Evolutionary conservation across 2,888 invertebrate species (phyloP), one percentile per base, ranked within the genome.

Genomic region (Disparrhopalites patrizii): DNA sequence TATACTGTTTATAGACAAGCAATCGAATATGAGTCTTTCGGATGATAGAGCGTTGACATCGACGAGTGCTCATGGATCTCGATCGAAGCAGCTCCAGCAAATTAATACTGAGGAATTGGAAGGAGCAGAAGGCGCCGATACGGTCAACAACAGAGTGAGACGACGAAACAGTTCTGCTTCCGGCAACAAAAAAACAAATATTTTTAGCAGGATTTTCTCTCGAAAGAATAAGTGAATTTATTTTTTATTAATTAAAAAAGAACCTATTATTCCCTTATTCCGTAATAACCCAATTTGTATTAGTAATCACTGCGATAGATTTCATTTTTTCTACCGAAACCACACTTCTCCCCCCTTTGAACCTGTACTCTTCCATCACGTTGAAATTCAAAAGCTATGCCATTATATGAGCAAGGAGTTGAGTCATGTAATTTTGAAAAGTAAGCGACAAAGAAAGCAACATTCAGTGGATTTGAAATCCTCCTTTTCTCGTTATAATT

Each of bases 21-120:
- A 50, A 36, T 61, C 61, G 27, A 61, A 50, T 31, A 61, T 61
- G 61, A 61, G 61, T 36, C 36, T 61, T 36, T 61, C 61, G 10
- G 61, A 51, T 10, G 61, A 50, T 50, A 20, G 33, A 25, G 20
- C 27, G 5, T 8, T 27, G 1, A 58, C 58, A 8, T 18, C 18
- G 2, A 28, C 47, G 20, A 58, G 27, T 27, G 18, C 25, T 57
- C 57, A n/a, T 20, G 56, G 36, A 20, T 38, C 38, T 15, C 18
- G 56, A 38, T 38, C 50, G 13, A n/a, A n/a, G n/a, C n/a, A n/a
- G n/a, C n/a, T 25, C n/a, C 56, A 56, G 56, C 23, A 56, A 56
- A 8, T 54, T 3, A 54, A 54, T 31, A 33, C 30, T 18, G 54
- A 54, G 18, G 28, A 54, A 8, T 10, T 28, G 27, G 54, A 54